These are phyloP conservation scores for Sinocyclocheilus rhinocerous DNA, from an alignment of 2,113 vertebrate genomes.

Conservation along the genomic window DNA sequence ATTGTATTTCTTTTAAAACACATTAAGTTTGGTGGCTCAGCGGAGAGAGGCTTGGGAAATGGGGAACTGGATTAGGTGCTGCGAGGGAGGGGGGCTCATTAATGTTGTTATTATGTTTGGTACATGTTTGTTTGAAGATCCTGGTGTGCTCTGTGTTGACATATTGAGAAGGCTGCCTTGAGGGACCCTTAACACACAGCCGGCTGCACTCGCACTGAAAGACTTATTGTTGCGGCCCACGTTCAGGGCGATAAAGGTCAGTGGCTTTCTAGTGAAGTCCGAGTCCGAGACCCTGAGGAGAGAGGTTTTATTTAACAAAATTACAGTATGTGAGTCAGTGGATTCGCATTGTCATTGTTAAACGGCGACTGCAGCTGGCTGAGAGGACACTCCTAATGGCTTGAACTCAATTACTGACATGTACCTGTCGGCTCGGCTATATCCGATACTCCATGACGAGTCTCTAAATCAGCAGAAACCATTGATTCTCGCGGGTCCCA, in stretches of 20 bases:
- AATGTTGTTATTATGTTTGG: constrained; percentile 53
- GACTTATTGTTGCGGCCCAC: constrained; percentile 44
- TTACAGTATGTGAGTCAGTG: neutral
- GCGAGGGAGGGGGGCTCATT: constrained; percentile 48
- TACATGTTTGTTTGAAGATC: constrained; percentile 56
- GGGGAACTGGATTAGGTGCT: constrained; percentile 23
- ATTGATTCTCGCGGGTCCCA: neutral
- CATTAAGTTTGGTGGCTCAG: constrained; percentile 40
- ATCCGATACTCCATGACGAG: neutral
- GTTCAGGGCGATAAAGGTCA: constrained; percentile 40
- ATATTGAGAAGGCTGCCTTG: constrained; percentile 38
- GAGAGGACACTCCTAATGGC: neutral
- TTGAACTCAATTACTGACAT: neutral
- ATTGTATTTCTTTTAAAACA: constrained; percentile 61
- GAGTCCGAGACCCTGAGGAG: neutral
- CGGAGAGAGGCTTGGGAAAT: constrained; percentile 24
- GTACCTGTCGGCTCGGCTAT: neutral
- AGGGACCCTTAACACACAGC: constrained; percentile 24
- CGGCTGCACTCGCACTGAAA: constrained; percentile 29
- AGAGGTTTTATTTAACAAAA: constrained; percentile 7
- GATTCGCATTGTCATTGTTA: neutral
- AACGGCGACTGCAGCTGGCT: neutral
- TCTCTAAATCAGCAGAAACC: neutral
- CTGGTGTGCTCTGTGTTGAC: constrained; percentile 47
- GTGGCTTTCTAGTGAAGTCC: neutral